Evolutionary conservation across 2,797 vertebrate species (phyloP).

Genomic region (Crenuchus spilurus): DNA sequence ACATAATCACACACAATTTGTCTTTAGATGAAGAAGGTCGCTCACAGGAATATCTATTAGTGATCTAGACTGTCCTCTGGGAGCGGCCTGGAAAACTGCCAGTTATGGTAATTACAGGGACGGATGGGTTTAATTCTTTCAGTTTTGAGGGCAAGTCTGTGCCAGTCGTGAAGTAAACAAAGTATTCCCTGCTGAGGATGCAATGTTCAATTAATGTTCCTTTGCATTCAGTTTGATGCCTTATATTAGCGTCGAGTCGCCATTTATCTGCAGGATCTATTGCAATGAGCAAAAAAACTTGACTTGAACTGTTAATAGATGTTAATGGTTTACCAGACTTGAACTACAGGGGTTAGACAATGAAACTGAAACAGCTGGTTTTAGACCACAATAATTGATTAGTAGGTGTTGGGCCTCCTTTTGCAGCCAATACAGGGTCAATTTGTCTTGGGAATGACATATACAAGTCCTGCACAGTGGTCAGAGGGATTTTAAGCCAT

Average conservation of each 20-base stretch:
- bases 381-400: no score
- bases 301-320: background rate
- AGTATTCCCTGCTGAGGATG: background rate
- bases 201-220: constrained; percentile 1
- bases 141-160: background rate
- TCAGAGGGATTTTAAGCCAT: no score
- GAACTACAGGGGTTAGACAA: no score
- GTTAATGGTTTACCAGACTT: no score
- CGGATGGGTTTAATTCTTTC: background rate
- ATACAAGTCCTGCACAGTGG: no score
- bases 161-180: background rate
- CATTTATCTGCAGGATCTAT: background rate
- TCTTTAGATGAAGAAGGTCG: background rate
- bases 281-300: background rate
- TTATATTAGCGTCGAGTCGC: background rate
- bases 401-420: no score
- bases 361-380: no score
- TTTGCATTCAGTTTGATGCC: background rate
- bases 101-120: constrained; percentile 9
- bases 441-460: no score
- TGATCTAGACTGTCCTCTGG: constrained; percentile 1
- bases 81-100: background rate
- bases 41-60: constrained; percentile 16
- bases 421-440: no score
- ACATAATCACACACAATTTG: background rate